phyloP scores from a whole-genome alignment of 2,113 vertebrate species.

The Lophotis ruficrista region DNA sequence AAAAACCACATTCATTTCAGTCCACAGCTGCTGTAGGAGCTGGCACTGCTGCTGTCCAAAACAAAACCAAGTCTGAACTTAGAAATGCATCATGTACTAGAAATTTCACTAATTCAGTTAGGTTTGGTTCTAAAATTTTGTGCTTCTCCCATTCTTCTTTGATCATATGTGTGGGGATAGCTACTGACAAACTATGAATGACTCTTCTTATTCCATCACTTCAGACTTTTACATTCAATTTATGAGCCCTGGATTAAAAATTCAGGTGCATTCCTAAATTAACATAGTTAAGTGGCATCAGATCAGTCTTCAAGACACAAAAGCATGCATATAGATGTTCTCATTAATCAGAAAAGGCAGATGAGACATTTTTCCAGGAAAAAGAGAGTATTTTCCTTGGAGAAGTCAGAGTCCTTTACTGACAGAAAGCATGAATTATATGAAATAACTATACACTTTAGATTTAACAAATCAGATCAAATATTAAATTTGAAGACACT shows the following conservation, averaged over 20 bases:
- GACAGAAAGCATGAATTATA: constrained; percentile 31
- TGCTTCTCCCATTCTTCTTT: background rate
- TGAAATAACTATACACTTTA: background rate
- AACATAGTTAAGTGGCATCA: constrained; percentile 28
- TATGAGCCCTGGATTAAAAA: background rate
- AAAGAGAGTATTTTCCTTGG: background rate
- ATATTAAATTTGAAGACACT: background rate
- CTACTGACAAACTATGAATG: background rate
- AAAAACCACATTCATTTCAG: background rate
- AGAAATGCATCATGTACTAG: background rate
- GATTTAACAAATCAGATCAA: background rate
- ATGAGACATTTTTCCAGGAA: constrained; percentile 50
- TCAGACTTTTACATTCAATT: background rate
- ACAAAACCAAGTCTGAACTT: background rate
- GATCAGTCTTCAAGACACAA: constrained; percentile 16
- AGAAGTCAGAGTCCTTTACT: background rate
- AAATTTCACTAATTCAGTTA: background rate
- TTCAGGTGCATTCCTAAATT: background rate
- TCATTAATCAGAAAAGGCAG: constrained; percentile 38
- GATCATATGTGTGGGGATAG: background rate
- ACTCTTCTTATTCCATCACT: background rate
- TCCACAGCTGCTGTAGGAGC: background rate
- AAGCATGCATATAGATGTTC: background rate
- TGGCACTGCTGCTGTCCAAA: background rate
- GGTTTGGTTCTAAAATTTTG: background rate